Percentiles rank a stretch among this genome's conserved stretches.
Conservation (phyloP, 2,113 vertebrate genomes). For the Pedionomus torquatus region DNA sequence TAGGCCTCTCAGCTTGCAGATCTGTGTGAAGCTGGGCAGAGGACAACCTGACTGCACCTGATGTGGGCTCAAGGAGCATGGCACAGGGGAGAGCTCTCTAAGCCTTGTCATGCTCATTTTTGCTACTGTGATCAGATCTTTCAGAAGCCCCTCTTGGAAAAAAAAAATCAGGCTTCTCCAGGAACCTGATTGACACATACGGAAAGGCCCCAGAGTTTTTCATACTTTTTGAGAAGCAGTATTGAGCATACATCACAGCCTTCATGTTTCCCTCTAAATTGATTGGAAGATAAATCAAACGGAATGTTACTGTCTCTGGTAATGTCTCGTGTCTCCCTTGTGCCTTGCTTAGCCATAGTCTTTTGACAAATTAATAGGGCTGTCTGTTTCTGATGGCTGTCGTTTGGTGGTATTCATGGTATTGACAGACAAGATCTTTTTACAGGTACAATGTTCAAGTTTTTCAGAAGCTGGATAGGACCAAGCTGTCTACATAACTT, state of each 20-base stretch:
- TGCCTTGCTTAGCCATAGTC: neutral
- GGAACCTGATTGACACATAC: neutral
- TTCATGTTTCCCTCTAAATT: neutral
- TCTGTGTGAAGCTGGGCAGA: neutral
- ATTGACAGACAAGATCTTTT: neutral
- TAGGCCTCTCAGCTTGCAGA: accelerated
- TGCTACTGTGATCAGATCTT: neutral
- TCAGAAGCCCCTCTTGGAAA: neutral
- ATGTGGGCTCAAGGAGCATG: neutral
- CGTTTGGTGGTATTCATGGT: neutral
- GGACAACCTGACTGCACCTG: accelerated
- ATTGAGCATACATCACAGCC: neutral
- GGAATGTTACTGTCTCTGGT: neutral
- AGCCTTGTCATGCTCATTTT: neutral
- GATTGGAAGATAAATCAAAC: neutral
- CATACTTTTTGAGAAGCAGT: neutral
- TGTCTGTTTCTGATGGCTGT: neutral
- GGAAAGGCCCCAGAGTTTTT: neutral
- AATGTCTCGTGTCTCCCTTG: neutral
- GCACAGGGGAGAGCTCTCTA: accelerated
- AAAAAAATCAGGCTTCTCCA: neutral
- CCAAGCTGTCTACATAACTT: neutral
- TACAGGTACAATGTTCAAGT: neutral
- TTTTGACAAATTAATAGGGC: neutral
- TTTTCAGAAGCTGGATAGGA: neutral